These are phyloP conservation scores for Chiloscyllium plagiosum DNA, from an alignment of 2,113 vertebrate genomes.

Conservation along the genomic window DNA sequence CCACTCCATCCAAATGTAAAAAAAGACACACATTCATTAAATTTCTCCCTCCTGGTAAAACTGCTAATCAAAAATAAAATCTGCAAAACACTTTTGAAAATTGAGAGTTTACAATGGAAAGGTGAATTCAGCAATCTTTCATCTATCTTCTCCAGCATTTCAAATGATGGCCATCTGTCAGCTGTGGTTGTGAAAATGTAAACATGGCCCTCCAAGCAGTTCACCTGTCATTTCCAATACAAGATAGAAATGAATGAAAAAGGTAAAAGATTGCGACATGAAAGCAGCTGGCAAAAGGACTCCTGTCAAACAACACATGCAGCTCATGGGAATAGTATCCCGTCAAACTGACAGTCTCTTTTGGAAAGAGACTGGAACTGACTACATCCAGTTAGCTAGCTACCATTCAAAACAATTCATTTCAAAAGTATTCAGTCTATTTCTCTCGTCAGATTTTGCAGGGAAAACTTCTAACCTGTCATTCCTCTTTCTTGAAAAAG, in stretches of 20 bases:
- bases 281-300: slow-evolving; percentile 36
- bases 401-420: slow-evolving; percentile 10
- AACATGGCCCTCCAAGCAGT: slow-evolving; percentile 3
- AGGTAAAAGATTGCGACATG: slow-evolving; percentile 29
- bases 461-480: neutral
- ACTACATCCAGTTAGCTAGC: slow-evolving; percentile 28
- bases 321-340: slow-evolving; percentile 26
- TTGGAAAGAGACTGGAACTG: slow-evolving; percentile 1
- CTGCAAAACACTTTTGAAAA: neutral
- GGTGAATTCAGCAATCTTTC: neutral
- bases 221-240: slow-evolving; percentile 17
- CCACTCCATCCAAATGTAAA: neutral
- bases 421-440: neutral
- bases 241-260: neutral
- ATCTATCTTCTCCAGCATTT: neutral
- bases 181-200: slow-evolving; percentile 26
- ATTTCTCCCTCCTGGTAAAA: neutral
- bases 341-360: slow-evolving; percentile 28
- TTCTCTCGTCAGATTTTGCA: neutral
- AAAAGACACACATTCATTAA: no score
- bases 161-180: slow-evolving; percentile 27
- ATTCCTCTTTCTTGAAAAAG: neutral
- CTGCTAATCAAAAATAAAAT: neutral
- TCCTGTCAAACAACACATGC: slow-evolving; percentile 36
- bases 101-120: neutral